Conservation (phyloP, 92 coral and sea anemone species). For the Parazoanthus swiftii region DNA sequence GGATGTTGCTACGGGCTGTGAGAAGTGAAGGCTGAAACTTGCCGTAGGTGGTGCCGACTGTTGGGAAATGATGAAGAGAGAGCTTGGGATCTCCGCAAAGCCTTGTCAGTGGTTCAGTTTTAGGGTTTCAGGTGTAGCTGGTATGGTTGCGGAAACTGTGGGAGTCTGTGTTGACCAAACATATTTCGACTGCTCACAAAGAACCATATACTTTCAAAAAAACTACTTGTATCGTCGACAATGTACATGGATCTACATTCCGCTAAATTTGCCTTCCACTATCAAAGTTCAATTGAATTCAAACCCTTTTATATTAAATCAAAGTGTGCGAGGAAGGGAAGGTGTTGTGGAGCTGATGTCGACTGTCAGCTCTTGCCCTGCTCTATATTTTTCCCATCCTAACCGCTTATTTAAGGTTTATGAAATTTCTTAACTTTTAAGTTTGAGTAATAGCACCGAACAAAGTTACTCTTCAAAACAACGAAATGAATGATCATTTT, state of each 20-base stretch:
- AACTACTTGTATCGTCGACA: background rate
- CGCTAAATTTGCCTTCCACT: background rate
- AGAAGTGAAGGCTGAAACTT: background rate
- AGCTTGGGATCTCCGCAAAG: background rate
- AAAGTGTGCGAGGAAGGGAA: no score
- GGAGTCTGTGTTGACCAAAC: background rate
- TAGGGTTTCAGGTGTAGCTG: background rate
- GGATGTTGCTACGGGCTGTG: background rate
- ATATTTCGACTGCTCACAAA: background rate
- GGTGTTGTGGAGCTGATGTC: no score
- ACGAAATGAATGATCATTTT: no score
- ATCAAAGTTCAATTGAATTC: background rate
- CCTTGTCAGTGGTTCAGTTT: background rate
- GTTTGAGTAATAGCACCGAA: background rate
- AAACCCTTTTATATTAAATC: no score
- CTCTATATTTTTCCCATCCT: background rate
- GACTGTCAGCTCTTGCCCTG: background rate
- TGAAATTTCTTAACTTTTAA: no score
- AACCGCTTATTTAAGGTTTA: no score
- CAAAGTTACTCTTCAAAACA: background rate
- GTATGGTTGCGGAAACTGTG: background rate
- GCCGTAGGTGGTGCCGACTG: background rate
- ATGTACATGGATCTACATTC: background rate
- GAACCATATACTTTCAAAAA: background rate
- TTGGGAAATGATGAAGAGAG: background rate